Evolutionary conservation across 2,797 vertebrate genomes (phyloP), one percentile per base, ranked within the genome.

Genomic region (Gymnoscopelus microlampas): DNA sequence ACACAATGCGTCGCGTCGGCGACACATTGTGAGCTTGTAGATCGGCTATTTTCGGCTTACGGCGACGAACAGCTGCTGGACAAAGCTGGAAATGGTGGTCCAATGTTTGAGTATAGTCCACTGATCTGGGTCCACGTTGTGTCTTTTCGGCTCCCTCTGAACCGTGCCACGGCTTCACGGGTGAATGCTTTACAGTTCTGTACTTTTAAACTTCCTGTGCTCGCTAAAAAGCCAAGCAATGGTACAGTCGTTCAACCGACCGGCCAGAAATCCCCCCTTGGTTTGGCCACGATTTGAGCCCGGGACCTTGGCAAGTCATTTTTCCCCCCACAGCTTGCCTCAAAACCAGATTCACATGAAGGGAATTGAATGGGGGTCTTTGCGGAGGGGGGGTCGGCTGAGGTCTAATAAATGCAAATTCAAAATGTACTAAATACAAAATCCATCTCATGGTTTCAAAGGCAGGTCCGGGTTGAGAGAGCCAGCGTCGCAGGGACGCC

Each of bases 271-370:
- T 68, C 47, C 48, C 26, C 24, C 24, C 24, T 44, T 56, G 59
- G 47, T 72, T 72, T 67, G 47, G 57, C 64, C 73, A 50, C 24
- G 26, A 48, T 63, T 53, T 12, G 50, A 8, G 58, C 32, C 7
- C 19, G 55, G 68, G 29, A 56, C 32, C 26, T 66, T 50, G 72
- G n/a, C 29, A 78, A 68, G 66, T 47, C 8, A 51, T 64, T 67
- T 67, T 70, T 19, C 47, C 68, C 9, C 39, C 14, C 1, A 2
- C 6, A 59, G n/a, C 60, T 65, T n/a, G 51, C n/a, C 24, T 56
- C 70, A 59, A 63, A 62, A 71, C 56, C 59, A 56, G n/a, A 71
- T 23, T 50, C 53, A 65, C 35, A 64, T 29, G n/a, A 65, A 49
- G 60, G 35, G 71, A 13, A 51, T 73, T 62, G 23, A 35, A 63